Conservation (phyloP, 2,113 vertebrate species). For the Sebastes schlegelii region DNA sequence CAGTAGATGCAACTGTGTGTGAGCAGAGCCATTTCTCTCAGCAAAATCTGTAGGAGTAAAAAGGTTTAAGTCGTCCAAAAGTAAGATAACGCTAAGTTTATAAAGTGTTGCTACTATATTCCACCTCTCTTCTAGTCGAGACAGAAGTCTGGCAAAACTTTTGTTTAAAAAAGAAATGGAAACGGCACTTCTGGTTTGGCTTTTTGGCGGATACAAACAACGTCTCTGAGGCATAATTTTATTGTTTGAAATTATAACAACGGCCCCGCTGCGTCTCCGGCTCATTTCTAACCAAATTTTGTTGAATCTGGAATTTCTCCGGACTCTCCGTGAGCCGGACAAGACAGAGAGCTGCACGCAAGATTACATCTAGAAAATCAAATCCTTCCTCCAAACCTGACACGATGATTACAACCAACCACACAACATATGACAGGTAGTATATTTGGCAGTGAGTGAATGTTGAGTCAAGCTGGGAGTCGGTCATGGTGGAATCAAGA, state of each 20-base stretch:
- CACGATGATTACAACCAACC: background rate
- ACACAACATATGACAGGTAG: background rate
- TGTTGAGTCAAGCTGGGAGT: background rate
- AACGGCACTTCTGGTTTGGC: background rate
- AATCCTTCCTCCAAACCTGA: constrained; percentile 1
- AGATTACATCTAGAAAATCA: background rate
- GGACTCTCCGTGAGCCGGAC: constrained; percentile 19
- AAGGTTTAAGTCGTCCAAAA: background rate
- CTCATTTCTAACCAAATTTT: constrained; percentile 24
- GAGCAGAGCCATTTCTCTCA: background rate
- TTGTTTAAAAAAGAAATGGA: background rate
- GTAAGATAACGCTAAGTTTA: background rate
- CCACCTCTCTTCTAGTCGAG: background rate
- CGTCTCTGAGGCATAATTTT: background rate
- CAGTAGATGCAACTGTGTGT: background rate
- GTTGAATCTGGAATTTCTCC: constrained; percentile 35
- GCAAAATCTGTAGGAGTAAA: background rate
- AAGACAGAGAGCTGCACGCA: constrained; percentile 6
- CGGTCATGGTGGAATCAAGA: background rate
- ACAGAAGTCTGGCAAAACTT: background rate
- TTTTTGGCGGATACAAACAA: background rate
- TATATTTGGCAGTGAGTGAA: background rate
- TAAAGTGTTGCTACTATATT: background rate
- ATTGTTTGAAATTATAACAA: constrained; percentile 23
- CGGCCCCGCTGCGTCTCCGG: background rate